A percentile compares a stretch with the other conserved stretches of the same genome.
Conservation (phyloP, 2,888 invertebrate species). For the Scaptomyza polygonia region DNA sequence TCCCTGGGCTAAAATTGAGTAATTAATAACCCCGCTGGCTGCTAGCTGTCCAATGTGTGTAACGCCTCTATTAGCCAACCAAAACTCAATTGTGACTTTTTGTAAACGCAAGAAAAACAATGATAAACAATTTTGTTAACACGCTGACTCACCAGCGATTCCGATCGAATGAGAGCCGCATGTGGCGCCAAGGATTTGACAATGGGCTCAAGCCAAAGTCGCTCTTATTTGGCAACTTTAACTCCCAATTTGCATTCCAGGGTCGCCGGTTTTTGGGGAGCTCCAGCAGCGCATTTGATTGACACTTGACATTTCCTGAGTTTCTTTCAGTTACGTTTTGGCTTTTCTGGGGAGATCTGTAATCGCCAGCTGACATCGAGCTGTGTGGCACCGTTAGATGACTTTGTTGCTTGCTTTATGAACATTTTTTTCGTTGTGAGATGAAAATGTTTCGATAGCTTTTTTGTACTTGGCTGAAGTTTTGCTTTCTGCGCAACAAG, state of each 20-base stretch:
- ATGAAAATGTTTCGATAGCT: slow-evolving; percentile 62
- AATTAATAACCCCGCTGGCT: slow-evolving; percentile 65
- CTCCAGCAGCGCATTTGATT: slow-evolving; percentile 72
- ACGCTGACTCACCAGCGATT: slow-evolving; percentile 36
- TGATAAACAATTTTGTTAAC: slow-evolving; percentile 73
- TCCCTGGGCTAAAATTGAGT: slow-evolving; percentile 62
- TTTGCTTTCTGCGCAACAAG: slow-evolving; percentile 48
- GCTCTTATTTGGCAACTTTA: slow-evolving; percentile 40
- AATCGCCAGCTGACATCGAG: slow-evolving; percentile 71
- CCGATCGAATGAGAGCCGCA: slow-evolving; percentile 27
- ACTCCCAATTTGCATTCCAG: slow-evolving; percentile 7
- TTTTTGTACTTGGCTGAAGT: slow-evolving; percentile 18
- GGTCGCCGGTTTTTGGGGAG: slow-evolving; percentile 1
- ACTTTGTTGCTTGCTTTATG: slow-evolving; percentile 36
- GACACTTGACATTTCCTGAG: slow-evolving; percentile 71
- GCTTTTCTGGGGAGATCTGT: slow-evolving; percentile 25
- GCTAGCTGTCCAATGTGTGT: slow-evolving; percentile 47
- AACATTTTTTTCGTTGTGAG: slow-evolving; percentile 23
- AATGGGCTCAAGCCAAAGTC: slow-evolving; percentile 15
- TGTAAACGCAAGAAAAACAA: slow-evolving; percentile 17
- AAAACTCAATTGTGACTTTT: slow-evolving; percentile 56
- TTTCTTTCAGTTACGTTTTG: slow-evolving; percentile 31
- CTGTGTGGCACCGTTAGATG: slow-evolving; percentile 50
- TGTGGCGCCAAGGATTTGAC: slow-evolving; percentile 66
- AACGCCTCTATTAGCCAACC: slow-evolving; percentile 76